A percentile compares a stretch with the other conserved stretches of the same genome.
These are phyloP conservation scores for Philotrypesis tridentata DNA, from an alignment of 1,140 invertebrate genomes.

Conservation along the genomic window DNA sequence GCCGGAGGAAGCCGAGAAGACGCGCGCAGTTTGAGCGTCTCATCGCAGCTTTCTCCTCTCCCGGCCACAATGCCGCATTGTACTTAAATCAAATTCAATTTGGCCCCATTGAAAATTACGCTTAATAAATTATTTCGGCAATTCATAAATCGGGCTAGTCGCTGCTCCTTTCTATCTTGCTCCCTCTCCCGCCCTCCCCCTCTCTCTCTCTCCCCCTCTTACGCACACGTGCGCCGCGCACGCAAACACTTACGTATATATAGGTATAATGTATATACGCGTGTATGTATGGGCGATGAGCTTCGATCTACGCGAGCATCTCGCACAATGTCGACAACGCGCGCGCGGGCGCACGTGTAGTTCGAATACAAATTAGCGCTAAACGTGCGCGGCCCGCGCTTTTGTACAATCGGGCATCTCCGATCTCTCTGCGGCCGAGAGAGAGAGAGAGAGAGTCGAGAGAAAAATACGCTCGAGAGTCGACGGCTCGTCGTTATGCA, in stretches of 20 bases:
- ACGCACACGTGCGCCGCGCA: too few relatives aligned
- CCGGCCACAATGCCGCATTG: slow-evolving; percentile 68
- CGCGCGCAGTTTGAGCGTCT: slow-evolving; percentile 49
- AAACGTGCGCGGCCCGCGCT: not conserved
- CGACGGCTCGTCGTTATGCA: slow-evolving; percentile 35
- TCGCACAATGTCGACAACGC: not conserved
- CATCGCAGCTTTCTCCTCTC: slow-evolving; percentile 56
- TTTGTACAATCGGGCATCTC: slow-evolving; percentile 37
- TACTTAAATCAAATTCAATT: slow-evolving; percentile 76
- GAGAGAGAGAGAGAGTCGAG: too few relatives aligned
- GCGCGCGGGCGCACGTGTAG: not conserved
- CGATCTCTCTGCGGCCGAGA: not conserved
- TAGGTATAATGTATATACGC: too few relatives aligned
- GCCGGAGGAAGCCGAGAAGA: not conserved
- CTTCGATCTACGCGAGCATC: not conserved
- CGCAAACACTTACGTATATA: too few relatives aligned
- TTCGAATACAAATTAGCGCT: slow-evolving; percentile 39
- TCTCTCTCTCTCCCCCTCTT: too few relatives aligned
- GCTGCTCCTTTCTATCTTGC: not conserved
- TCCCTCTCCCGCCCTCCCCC: too few relatives aligned
- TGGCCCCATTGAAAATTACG: slow-evolving; percentile 74
- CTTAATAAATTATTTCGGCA: slow-evolving; percentile 75
- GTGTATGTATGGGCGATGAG: too few relatives aligned
- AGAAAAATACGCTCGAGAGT: not conserved
- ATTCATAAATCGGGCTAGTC: slow-evolving; percentile 70